Base-by-base conservation (phyloP, 2,113 vertebrate species). In the Rhagologus leucostigma region DNA sequence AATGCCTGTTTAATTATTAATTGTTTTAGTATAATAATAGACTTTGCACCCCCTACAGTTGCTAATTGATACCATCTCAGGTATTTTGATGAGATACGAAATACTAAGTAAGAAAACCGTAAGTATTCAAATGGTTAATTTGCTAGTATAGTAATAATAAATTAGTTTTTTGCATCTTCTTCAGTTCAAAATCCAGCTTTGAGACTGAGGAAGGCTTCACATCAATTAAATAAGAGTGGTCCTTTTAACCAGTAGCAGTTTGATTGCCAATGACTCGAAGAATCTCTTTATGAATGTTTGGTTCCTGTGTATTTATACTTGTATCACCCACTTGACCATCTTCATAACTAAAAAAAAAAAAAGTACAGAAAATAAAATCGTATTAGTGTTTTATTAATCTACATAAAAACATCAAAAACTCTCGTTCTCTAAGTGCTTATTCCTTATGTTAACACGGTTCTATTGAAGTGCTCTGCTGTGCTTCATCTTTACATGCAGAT, bases 201-300 rank as follows among this genome's bases (percentile, higher is more conserved):
- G 98, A 98, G 96, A 98, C 96, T 94, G 97, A 98, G 98, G 98
- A 98, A 98, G 96, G 97, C 90, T 95, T 97, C 96, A 92, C 71
- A 94, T 78, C 89, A 94, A 89, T 96, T 94, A 92, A 82, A 67
- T 96, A 95, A 95, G 39, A 96, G 86, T 95, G 95, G 96, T 96
- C 97, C 97, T 96, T 92, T 98, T 97, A 99, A 95, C 99, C 98
- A 94, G 99, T 99, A 89, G 99, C 99, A 60, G 99, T 99, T 97
- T 99, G 99, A 97, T 99, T 99, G 95, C 99, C 99, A 95, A 99
- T 99, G 85, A 99, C 99, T 94, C 99, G 98, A 84, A 99, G 98
- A 95, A 99, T 99, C 97, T 99, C 99, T 96, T 98, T 98, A 95
- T 99, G 97, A 96, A 99, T 98, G 96, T 98, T 97, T 86, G 98